Conservation (phyloP, 2,797 vertebrate genomes). For the Syngnathus rostellatus region DNA sequence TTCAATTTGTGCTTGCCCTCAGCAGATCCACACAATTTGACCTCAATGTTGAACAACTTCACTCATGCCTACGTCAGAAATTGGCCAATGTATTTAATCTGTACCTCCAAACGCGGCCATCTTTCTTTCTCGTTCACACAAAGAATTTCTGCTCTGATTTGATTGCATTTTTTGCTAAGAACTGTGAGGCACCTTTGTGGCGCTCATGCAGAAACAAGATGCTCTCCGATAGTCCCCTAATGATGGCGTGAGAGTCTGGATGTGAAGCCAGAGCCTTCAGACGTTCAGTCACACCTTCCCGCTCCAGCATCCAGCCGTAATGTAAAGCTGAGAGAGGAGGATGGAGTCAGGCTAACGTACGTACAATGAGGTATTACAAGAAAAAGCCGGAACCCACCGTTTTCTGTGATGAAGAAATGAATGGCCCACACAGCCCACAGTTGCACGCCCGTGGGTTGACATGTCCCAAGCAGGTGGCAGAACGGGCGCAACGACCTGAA, state of each 20-base stretch:
- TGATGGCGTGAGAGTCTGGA: conserved; percentile 74
- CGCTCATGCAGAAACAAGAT: conserved; percentile 76
- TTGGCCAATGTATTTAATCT: not conserved
- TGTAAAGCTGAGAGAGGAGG: conserved; percentile 69
- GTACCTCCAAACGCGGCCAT: not conserved
- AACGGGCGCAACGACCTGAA: conserved; percentile 86
- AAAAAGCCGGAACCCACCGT: conserved; percentile 68
- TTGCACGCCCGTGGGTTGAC: conserved; percentile 84
- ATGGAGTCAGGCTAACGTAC: not conserved
- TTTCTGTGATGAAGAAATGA: conserved; percentile 87
- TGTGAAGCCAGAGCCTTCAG: conserved; percentile 78
- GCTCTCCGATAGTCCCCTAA: conserved; percentile 74
- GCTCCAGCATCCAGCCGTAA: conserved; percentile 82
- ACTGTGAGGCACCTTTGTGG: conserved; percentile 35
- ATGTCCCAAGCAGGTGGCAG: conserved; percentile 78
- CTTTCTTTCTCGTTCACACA: not conserved
- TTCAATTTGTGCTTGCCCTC: not conserved
- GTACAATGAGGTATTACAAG: not conserved
- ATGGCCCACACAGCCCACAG: conserved; percentile 95
- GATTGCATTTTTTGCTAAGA: not conserved
- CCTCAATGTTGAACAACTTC: not conserved
- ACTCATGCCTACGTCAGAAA: not conserved
- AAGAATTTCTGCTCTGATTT: not conserved
- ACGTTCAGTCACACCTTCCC: conserved; percentile 79
- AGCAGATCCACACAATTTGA: not conserved